These are phyloP conservation scores for Podargus strigoides DNA, from an alignment of 2,797 vertebrate species.

Conservation along the genomic window DNA sequence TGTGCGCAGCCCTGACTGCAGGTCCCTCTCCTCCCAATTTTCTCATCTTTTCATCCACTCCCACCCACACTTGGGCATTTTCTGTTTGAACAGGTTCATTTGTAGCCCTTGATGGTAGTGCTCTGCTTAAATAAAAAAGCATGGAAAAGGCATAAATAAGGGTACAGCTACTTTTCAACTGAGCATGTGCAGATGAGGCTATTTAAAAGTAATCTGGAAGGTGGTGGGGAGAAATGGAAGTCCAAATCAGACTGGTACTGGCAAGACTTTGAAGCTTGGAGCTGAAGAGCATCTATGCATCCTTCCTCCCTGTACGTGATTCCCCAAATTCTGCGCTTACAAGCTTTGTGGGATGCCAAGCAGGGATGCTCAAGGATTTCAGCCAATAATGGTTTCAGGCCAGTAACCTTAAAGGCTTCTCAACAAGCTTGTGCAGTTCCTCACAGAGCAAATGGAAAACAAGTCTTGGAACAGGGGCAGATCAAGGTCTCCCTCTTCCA, in stretches of 20 bases:
- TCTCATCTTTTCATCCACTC: not conserved
- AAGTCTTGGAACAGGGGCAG: not conserved
- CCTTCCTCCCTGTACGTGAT: not conserved
- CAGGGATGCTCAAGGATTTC: not conserved
- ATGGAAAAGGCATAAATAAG: not conserved
- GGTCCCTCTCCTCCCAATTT: not conserved
- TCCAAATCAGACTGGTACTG: not conserved
- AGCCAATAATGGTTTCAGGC: not conserved
- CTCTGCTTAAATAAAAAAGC: not conserved
- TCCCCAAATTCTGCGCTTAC: not conserved
- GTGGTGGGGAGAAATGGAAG: not conserved
- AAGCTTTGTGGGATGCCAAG: not conserved
- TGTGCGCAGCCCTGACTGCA: not conserved
- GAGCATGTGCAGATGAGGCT: not conserved
- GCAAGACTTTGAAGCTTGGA: not conserved
- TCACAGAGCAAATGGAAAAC: not conserved
- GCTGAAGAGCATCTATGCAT: not conserved
- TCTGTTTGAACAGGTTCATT: not conserved
- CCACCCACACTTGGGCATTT: not conserved
- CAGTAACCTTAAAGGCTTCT: not conserved
- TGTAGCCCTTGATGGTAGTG: not conserved
- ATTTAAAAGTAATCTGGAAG: not conserved
- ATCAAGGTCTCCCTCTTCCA: not conserved
- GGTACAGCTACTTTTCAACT: not conserved
- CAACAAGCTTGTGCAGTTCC: not conserved